Evolutionary conservation across 2,797 vertebrate species (phyloP), one percentile per base, ranked within the genome.

Genomic region (Cynopterus sphinx): DNA sequence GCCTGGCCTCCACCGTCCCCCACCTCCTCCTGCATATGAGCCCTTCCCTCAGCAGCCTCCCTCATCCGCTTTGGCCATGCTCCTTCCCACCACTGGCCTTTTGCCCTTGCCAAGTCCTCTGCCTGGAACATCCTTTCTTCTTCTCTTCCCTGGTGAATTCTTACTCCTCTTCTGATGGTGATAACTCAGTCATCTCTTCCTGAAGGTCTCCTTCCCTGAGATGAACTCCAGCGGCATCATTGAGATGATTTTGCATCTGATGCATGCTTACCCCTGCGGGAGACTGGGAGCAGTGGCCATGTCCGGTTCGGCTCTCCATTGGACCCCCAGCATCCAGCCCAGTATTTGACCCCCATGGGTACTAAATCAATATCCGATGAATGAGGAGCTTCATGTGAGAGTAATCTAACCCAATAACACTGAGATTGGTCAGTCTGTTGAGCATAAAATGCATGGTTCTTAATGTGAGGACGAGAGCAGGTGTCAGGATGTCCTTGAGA

Each of bases 11-110:
- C 5, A 0, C 28, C 11, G 33, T 28, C 70, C 15, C 13, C 26
- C 28, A 5, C 16, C 24, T 0, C n/a, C 6, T 10, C 26, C 77
- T 3, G 16, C 55, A 24, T 36, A 8, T 5, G 24, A 22, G 39
- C 6, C 33, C 36, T 71, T 6, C 26, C 26, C 9, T 21, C 53
- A 11, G 46, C 36, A 5, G 41, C 73, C 36, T 9, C 15, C 2
- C 4, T 19, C 10, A 33, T 49, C 73, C 22, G 39, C 15, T 0
- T 21, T 16, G 8, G 53, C 28, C 31, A 1, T 3, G 1, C 70
- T 19, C 46, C 36, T 17, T 1, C 19, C 57, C 28, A 2, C 10
- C 2, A 0, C 26, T 1, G 59, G 28, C n/a, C 19, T 9, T 43
- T 11, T 3, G 28, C 51, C 43, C 9, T 0, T 0, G 6, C 43